Conservation (phyloP, 2,113 vertebrate genomes). For the Emydocephalus ijimae region DNA sequence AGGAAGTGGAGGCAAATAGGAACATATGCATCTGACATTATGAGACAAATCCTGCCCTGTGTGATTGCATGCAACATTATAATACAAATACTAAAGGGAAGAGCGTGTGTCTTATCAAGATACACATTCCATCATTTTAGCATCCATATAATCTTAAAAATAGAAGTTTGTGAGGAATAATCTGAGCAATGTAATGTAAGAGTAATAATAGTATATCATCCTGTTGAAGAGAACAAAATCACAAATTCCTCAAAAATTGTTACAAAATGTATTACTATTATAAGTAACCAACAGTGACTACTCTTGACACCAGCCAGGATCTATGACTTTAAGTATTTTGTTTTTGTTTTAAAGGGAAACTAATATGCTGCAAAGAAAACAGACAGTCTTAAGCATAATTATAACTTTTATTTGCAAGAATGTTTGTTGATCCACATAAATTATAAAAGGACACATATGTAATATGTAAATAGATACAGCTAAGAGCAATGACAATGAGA, state of each 20-base stretch:
- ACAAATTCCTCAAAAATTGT: not conserved
- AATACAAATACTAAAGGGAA: not conserved
- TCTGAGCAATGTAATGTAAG: not conserved
- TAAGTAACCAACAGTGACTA: not conserved
- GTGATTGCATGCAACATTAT: not conserved
- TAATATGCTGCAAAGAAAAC: not conserved
- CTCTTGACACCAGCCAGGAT: not conserved
- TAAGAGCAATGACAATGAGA: not conserved
- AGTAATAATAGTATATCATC: not conserved
- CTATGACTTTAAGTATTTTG: not conserved
- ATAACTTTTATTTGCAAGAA: not conserved
- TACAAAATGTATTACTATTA: not conserved
- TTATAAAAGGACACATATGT: not conserved
- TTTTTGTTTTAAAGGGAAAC: not conserved
- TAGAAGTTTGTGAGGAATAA: not conserved
- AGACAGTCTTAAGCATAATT: not conserved
- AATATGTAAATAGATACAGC: not conserved
- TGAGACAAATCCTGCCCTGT: not conserved
- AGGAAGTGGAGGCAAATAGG: not conserved
- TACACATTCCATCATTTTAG: not conserved
- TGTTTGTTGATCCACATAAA: not conserved
- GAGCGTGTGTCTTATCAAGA: not conserved
- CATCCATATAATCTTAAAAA: not conserved
- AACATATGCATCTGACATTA: not conserved
- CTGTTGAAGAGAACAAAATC: not conserved